These are phyloP conservation scores for Gambelia wislizenii DNA, from an alignment of 2,797 vertebrate species.

Conservation along the genomic window DNA sequence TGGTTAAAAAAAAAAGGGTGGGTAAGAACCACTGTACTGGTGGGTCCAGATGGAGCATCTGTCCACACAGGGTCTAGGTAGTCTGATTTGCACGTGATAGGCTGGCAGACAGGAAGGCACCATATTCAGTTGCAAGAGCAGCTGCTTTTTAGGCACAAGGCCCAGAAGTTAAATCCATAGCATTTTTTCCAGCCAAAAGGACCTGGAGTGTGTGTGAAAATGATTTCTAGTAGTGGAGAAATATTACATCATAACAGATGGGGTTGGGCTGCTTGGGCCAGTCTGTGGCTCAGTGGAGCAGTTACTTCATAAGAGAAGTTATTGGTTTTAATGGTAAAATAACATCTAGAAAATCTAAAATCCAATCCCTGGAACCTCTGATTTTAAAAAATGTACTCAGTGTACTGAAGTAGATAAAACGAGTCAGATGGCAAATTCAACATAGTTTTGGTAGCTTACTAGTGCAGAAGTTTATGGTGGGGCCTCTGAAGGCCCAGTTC, in stretches of 20 bases:
- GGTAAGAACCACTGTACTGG: no score
- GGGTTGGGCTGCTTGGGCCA: neutral
- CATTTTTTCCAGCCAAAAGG: neutral
- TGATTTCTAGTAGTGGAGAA: neutral
- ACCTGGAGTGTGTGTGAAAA: neutral
- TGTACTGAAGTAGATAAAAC: neutral
- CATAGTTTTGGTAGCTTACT: neutral
- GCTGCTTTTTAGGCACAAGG: neutral
- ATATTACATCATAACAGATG: no score
- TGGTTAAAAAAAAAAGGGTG: no score
- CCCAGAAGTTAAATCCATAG: neutral
- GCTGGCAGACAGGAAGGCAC: neutral
- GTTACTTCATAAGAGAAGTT: neutral
- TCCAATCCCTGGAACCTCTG: no score
- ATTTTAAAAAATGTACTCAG: fast-evolving
- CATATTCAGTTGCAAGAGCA: neutral
- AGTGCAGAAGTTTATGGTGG: neutral
- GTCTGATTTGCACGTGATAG: neutral
- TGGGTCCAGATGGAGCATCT: neutral
- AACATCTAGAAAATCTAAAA: neutral
- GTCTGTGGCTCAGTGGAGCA: neutral
- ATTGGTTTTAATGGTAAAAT: neutral
- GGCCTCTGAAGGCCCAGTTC: neutral
- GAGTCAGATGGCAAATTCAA: neutral
- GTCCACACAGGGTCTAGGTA: neutral